phyloP scores from a whole-genome alignment of 1,140 invertebrate species.

The Rhagoletis pomonella region DNA sequence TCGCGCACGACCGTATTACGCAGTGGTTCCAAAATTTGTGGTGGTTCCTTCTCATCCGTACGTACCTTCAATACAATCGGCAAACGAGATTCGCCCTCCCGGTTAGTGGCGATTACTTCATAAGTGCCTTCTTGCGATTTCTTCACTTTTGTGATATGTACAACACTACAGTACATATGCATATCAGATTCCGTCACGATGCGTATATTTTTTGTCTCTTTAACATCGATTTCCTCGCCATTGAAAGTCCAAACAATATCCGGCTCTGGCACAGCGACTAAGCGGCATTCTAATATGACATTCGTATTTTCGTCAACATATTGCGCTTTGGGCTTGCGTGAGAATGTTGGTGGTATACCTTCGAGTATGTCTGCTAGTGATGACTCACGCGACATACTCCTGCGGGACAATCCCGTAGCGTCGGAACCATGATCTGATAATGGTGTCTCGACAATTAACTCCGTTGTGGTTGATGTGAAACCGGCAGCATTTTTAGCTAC shows the following conservation, averaged over 20 bases:
- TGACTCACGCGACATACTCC: slow-evolving; percentile 90
- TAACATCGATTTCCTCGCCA: slow-evolving; percentile 81
- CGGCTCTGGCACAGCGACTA: slow-evolving; percentile 92
- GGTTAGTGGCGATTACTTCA: slow-evolving; percentile 90
- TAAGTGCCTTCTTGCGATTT: slow-evolving; percentile 91
- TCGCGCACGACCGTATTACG: slow-evolving; percentile 84
- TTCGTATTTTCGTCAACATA: slow-evolving; percentile 87
- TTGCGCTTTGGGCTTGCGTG: slow-evolving; percentile 88
- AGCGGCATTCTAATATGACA: slow-evolving; percentile 87
- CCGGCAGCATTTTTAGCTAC: slow-evolving; percentile 96
- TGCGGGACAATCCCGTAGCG: slow-evolving; percentile 84
- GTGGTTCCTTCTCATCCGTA: slow-evolving; percentile 84
- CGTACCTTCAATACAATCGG: slow-evolving; percentile 88
- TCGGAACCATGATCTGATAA: slow-evolving; percentile 92
- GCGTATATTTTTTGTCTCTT: slow-evolving; percentile 80
- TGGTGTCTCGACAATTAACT: slow-evolving; percentile 90
- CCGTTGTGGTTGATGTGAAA: slow-evolving; percentile 92
- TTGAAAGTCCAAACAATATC: slow-evolving; percentile 90
- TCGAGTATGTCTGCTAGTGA: slow-evolving; percentile 92
- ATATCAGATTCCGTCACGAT: slow-evolving; percentile 88
- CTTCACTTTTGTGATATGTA: slow-evolving; percentile 86
- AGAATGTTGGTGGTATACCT: slow-evolving; percentile 95
- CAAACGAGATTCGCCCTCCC: slow-evolving; percentile 90
- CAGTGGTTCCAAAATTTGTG: slow-evolving; percentile 87
- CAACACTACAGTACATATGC: slow-evolving; percentile 90